These are phyloP conservation scores for Rhynchotus rufescens DNA, from an alignment of 2,797 vertebrate genomes.

Conservation along the genomic window DNA sequence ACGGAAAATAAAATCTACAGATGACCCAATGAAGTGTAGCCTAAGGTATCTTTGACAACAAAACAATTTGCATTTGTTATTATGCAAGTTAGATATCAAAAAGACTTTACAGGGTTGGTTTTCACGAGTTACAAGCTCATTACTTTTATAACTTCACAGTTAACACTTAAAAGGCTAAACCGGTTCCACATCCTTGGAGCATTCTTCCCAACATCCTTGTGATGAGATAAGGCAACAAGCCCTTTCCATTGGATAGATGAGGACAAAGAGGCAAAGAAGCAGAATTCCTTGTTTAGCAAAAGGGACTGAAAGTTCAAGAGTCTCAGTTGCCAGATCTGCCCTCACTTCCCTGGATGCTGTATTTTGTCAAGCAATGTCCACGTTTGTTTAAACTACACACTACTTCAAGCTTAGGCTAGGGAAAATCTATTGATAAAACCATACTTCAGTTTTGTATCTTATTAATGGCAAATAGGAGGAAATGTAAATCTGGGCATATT, in stretches of 20 bases:
- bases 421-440: constrained; percentile 3
- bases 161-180: not conserved
- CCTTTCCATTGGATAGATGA: not conserved
- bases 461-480: not conserved
- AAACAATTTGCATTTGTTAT: constrained; percentile 44
- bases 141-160: not conserved
- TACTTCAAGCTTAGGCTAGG: not conserved
- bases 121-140: not conserved
- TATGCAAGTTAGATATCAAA: constrained; percentile 8
- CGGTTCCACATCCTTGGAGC: not conserved
- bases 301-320: not conserved
- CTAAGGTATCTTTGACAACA: constrained; percentile 61
- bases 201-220: not conserved
- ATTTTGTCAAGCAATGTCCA: accelerated
- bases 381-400: not conserved
- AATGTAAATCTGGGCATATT: not conserved
- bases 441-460: not conserved
- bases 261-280: not conserved
- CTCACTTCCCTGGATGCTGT: not conserved
- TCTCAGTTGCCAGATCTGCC: not conserved
- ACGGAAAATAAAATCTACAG: constrained; percentile 69
- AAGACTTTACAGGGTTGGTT: not conserved
- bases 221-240: not conserved
- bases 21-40: constrained; percentile 66
- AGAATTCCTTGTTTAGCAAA: not conserved